Evolutionary conservation across 2,888 invertebrate genomes (phyloP), one percentile per base, ranked within the genome.

Genomic region (Agelastica alni): DNA sequence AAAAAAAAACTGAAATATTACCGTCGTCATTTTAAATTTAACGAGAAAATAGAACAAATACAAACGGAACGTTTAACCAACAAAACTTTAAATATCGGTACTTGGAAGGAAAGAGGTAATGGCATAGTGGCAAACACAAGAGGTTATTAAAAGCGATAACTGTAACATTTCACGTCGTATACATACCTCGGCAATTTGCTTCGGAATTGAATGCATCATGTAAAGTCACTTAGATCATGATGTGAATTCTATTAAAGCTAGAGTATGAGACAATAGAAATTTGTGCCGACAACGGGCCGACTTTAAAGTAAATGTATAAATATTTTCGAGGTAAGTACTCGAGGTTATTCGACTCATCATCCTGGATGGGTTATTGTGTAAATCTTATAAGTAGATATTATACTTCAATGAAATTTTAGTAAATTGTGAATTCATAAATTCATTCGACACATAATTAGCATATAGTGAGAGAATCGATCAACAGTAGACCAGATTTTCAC

Each of bases 181-280:
- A 26, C 13, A 13, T 16, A 34, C 12, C 34, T 16, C 3, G 14
- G 13, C 12, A 31, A 31, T 31, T 31, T 31, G 10, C n/a, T 10
- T 9, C 10, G 10, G n/a, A 34, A 34, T 34, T 34, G 34, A 34
- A 34, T 34, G 9, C 34, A 44, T 31, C 44, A 31, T 44, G 44
- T 44, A 44, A 44, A 45, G 45, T 45, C 45, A 45, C 45, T 32
- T 45, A 44, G 44, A 44, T 44, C 44, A 31, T 18, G 44, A 44
- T 44, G 44, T 30, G 20, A 32, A 45, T 45, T 45, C 31, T 32
- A 32, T 32, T 45, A 45, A 32, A 45, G 31, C 34, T 32, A 45
- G 20, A 12, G 34, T n/a, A n/a, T 32, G 31, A 13, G 45, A 4
- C 34, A 45, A 45, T 45, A 45, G 45, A 14, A 32, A 34, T 45